Percentiles rank a stretch among this genome's conserved stretches.
Conservation (phyloP, 53 echinoderm and acorn worm species). For the Henricia sp. region DNA sequence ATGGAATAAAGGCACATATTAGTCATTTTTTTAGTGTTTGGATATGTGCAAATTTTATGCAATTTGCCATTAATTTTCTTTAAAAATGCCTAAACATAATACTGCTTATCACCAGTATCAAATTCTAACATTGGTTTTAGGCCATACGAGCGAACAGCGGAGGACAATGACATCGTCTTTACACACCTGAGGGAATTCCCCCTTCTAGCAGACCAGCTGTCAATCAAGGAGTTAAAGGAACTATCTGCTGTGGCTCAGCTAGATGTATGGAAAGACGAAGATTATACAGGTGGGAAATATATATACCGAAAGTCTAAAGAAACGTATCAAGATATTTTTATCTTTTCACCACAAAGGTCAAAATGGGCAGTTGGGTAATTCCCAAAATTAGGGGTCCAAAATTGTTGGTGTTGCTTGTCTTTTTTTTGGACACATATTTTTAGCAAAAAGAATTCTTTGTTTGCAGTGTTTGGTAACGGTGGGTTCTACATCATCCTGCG, state of each 20-base stretch:
- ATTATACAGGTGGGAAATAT: slow-evolving; percentile 81
- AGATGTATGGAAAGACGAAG: slow-evolving; percentile 97
- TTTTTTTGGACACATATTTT: too few species aligned
- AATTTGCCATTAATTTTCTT: too few species aligned
- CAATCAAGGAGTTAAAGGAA: slow-evolving; percentile 92
- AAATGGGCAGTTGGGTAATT: too few species aligned
- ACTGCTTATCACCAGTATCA: too few species aligned
- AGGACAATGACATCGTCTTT: slow-evolving; percentile 78
- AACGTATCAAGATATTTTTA: not conserved
- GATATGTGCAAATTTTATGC: too few species aligned
- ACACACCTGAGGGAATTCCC: slow-evolving; percentile 85
- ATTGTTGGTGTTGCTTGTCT: too few species aligned
- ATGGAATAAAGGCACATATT: too few species aligned
- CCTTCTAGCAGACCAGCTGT: slow-evolving; percentile 79
- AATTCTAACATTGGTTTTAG: too few species aligned
- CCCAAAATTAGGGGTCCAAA: too few species aligned
- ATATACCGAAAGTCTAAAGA: not conserved
- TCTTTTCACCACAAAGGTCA: not conserved
- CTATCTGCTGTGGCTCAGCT: slow-evolving; percentile 79
- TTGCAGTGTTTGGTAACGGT: slow-evolving; percentile 84
- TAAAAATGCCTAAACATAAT: too few species aligned
- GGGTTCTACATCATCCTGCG: slow-evolving; percentile 88
- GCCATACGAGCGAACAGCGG: slow-evolving; percentile 93
- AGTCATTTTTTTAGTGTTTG: too few species aligned
- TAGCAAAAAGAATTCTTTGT: too few species aligned